Percentiles rank a stretch among this genome's conserved stretches.
phyloP scores from a whole-genome alignment of 2,888 invertebrate genomes.

The Muscina levida region DNA sequence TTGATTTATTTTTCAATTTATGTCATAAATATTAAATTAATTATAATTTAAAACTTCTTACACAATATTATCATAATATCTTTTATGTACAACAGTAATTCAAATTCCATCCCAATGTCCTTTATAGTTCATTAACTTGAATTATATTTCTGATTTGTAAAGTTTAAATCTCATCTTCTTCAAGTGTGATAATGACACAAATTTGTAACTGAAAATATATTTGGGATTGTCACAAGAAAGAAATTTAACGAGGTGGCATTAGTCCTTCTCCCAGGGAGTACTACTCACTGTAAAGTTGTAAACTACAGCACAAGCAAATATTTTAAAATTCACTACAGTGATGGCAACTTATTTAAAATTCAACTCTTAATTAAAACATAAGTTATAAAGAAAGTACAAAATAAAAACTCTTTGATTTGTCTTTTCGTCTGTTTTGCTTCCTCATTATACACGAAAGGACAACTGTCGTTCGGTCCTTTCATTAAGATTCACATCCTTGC shows the following conservation, averaged over 20 bases:
- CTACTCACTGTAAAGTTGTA: too few relatives aligned
- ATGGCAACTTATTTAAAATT: constrained; percentile 30
- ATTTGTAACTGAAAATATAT: background rate
- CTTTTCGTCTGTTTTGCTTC: constrained; percentile 4
- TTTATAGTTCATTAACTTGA: too few relatives aligned
- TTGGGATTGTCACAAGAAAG: background rate
- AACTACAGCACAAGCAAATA: background rate
- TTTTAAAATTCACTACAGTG: constrained; percentile 18
- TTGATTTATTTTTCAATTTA: too few relatives aligned
- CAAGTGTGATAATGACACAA: background rate
- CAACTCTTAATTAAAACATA: constrained; percentile 37
- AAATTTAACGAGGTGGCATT: too few relatives aligned
- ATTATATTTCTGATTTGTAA: background rate
- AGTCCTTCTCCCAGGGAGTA: too few relatives aligned
- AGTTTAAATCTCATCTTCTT: background rate
- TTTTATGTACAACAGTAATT: too few relatives aligned
- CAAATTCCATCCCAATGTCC: too few relatives aligned
- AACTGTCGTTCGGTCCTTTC: constrained; percentile 26
- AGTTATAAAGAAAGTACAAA: constrained; percentile 35
- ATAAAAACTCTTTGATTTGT: constrained; percentile 52
- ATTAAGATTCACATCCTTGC: constrained; percentile 10
- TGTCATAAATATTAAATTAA: too few relatives aligned
- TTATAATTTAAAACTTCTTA: too few relatives aligned
- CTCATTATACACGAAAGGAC: constrained; percentile 31
- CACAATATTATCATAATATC: too few relatives aligned